Percentiles rank a stretch among this genome's conserved stretches.
phyloP scores from a whole-genome alignment of 2,113 vertebrate species.

The Benitochromis conjunctus region DNA sequence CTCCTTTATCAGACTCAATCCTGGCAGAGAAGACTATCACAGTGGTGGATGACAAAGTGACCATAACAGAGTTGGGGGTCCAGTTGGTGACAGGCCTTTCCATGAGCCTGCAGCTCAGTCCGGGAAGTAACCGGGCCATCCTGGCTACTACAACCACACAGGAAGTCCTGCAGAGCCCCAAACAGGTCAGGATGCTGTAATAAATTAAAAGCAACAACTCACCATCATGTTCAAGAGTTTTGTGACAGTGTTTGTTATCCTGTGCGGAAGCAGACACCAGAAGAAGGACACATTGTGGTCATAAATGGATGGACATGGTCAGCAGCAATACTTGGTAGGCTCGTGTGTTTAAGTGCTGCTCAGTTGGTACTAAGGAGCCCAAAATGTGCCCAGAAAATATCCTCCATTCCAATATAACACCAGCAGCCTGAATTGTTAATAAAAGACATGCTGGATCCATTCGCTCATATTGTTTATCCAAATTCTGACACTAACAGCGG shows the following conservation, averaged over 20 bases:
- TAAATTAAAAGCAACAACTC: neutral
- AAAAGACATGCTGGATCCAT: neutral
- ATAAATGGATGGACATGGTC: neutral
- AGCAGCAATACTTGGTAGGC: neutral
- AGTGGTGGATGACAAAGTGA: constrained; percentile 92
- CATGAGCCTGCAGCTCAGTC: constrained; percentile 82
- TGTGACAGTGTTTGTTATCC: neutral
- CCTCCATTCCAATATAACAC: neutral
- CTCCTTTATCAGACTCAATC: constrained; percentile 93
- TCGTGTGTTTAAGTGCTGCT: neutral
- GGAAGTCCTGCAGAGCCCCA: constrained; percentile 84
- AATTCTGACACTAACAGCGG: neutral
- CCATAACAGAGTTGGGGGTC: constrained; percentile 87
- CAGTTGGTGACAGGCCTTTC: constrained; percentile 91
- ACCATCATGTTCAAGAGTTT: neutral
- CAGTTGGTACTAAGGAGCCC: neutral
- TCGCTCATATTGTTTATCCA: neutral
- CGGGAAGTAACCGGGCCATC: constrained; percentile 79
- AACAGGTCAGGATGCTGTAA: constrained; percentile 78
- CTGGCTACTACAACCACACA: constrained; percentile 83
- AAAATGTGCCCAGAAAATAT: neutral
- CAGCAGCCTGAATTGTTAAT: neutral
- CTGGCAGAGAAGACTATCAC: constrained; percentile 93
- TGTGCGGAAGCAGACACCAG: neutral
- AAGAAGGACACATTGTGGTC: neutral